These are phyloP conservation scores for Lumbricus terrestris DNA, from an alignment of 2,888 invertebrate genomes.

Conservation along the genomic window DNA sequence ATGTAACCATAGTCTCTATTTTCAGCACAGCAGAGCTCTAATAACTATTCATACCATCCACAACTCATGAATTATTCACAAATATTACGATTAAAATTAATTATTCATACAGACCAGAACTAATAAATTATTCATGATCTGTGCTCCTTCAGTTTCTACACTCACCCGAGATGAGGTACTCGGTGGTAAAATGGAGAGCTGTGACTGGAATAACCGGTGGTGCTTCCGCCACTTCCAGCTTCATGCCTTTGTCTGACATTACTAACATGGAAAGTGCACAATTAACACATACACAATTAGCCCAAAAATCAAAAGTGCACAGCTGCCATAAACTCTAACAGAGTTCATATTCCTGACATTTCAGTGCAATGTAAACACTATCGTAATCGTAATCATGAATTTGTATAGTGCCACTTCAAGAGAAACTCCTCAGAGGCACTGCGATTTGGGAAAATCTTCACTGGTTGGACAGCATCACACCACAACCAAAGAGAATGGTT, in stretches of 20 bases:
- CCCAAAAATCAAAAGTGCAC: neutral
- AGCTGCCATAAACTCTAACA: no score
- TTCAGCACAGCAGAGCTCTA: neutral
- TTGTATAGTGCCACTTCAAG: no score
- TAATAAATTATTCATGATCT: neutral
- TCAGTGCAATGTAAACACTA: no score
- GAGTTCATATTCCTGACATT: no score
- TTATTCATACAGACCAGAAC: neutral
- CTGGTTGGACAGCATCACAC: no score
- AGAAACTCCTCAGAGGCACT: no score
- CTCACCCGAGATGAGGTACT: conserved; percentile 18
- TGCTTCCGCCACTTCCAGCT: neutral
- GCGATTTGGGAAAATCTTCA: no score
- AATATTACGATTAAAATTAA: neutral
- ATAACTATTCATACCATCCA: no score
- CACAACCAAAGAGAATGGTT: no score
- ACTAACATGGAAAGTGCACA: neutral
- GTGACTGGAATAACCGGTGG: conserved; percentile 16
- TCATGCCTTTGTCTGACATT: neutral
- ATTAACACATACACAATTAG: neutral
- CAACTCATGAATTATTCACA: neutral
- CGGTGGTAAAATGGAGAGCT: conserved; percentile 6
- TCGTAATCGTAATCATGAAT: no score
- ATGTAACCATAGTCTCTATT: neutral
- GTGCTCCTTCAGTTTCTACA: no score